These are phyloP conservation scores for Blennius ocellaris DNA, from an alignment of 2,113 vertebrate genomes.

Conservation along the genomic window DNA sequence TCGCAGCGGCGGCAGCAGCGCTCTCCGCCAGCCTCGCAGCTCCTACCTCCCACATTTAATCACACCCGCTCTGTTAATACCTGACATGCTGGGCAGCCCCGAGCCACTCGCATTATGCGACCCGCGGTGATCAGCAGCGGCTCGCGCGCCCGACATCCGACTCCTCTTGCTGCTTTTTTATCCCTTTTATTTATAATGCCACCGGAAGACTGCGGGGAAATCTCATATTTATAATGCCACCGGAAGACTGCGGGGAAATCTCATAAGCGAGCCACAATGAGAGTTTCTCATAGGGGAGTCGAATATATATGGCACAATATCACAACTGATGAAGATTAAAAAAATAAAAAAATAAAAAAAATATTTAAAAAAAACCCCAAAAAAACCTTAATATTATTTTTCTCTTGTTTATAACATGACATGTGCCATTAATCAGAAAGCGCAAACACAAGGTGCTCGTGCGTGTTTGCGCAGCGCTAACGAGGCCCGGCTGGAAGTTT, in stretches of 20 bases:
- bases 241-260: no score
- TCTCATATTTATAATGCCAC: no score
- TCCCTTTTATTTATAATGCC: no score
- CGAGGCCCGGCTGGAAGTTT: conserved; percentile 58
- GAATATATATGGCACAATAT: conserved; percentile 11
- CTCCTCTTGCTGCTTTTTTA: no score
- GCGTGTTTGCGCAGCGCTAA: conserved; percentile 41
- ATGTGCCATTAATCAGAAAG: conserved; percentile 20
- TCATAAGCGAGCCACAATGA: no score
- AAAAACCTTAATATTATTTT: conserved; percentile 2
- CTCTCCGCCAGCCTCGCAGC: conserved; percentile 79
- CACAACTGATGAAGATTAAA: not conserved
- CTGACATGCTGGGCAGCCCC: conserved; percentile 85
- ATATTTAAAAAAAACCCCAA: no score
- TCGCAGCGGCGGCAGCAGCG: conserved; percentile 78
- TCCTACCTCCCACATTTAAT: conserved; percentile 86
- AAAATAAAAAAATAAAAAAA: conserved; percentile 18
- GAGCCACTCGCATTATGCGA: conserved; percentile 83
- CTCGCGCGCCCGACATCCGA: no score
- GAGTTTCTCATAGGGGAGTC: conserved; percentile 13
- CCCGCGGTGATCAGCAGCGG: conserved; percentile 13
- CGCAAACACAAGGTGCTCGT: not conserved
- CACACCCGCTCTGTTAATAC: conserved; percentile 85
- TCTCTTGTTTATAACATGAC: conserved; percentile 5
- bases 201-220: no score